These are phyloP conservation scores for Chondrilla cf. caribensis DNA, from an alignment of 37 sponge, comb jelly and placozoan species.

Conservation along the genomic window DNA sequence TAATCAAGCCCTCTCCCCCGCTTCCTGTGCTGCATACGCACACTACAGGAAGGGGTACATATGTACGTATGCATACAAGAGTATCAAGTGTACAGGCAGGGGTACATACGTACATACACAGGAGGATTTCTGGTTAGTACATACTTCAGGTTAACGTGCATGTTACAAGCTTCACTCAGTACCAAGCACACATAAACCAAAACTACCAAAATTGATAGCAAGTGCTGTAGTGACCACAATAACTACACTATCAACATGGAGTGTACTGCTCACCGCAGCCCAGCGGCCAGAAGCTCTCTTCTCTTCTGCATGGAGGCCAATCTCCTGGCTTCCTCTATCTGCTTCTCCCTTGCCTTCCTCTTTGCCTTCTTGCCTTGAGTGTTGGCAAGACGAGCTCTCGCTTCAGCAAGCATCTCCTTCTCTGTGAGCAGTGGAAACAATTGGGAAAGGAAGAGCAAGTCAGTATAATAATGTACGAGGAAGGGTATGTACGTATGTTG, in stretches of 20 bases:
- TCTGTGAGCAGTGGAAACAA: conserved; percentile 41
- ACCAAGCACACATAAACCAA: no score
- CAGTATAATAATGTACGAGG: not conserved
- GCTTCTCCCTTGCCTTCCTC: conserved; percentile 98
- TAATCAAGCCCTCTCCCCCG: conserved; percentile 78
- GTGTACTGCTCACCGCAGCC: conserved; percentile 80
- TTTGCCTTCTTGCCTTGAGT: conserved; percentile 99
- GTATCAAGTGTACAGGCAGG: not conserved
- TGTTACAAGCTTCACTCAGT: no score
- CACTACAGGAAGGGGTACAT: conserved; percentile 18
- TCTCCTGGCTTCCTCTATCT: conserved; percentile 98
- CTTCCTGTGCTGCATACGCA: conserved; percentile 30
- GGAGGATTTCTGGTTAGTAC: not conserved
- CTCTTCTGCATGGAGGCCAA: conserved; percentile 96
- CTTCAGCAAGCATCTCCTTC: conserved; percentile 99
- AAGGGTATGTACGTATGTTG: not conserved
- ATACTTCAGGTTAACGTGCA: no score
- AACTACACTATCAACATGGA: no score
- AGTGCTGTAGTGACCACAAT: no score
- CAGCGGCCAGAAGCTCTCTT: conserved; percentile 93
- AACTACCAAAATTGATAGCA: no score
- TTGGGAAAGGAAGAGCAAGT: not conserved
- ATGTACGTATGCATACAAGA: not conserved
- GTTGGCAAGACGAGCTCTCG: conserved; percentile 96
- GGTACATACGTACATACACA: conserved; percentile 14